Evolutionary conservation across 2,888 invertebrate species (phyloP).

Genomic region (Chydorus sphaericus): DNA sequence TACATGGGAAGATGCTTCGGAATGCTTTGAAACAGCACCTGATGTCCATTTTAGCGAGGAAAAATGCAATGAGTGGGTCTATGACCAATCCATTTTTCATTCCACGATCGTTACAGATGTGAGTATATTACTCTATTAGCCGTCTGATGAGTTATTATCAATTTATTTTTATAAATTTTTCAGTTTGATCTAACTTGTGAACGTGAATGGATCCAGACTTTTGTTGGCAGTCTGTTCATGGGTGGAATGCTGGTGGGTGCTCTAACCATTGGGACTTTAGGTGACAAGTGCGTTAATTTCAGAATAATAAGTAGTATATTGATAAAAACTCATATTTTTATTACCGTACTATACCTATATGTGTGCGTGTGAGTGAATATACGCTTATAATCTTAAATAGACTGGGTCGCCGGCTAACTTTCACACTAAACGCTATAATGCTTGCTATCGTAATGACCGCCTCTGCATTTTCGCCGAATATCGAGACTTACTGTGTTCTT

Average conservation of each 20-base stretch:
- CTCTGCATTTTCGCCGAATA: not conserved
- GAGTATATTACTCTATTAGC: too few relatives aligned
- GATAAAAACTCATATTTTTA: not conserved
- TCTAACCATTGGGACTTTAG: slow-evolving; percentile 21
- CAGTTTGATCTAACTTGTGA: slow-evolving; percentile 25
- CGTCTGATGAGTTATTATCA: too few relatives aligned
- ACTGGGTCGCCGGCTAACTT: slow-evolving; percentile 1
- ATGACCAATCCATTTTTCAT: slow-evolving; percentile 1
- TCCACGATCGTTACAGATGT: slow-evolving; percentile 12
- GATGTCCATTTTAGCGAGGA: too few relatives aligned
- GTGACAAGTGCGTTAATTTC: slow-evolving; percentile 21
- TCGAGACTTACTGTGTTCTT: not conserved
- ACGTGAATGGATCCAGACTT: slow-evolving; percentile 21
- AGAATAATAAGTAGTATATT: not conserved
- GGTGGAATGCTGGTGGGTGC: slow-evolving; percentile 23
- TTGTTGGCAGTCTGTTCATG: slow-evolving; percentile 23
- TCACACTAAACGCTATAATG: not conserved
- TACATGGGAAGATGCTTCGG: too few relatives aligned
- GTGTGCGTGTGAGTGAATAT: too few relatives aligned
- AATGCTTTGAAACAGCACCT: too few relatives aligned
- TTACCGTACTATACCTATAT: not conserved
- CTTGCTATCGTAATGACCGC: not conserved
- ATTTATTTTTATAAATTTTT: not conserved
- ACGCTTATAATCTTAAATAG: too few relatives aligned
- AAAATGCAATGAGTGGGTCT: slow-evolving; percentile 7